phyloP scores from a whole-genome alignment of 2,113 vertebrate genomes.

The Oceanites oceanicus region DNA sequence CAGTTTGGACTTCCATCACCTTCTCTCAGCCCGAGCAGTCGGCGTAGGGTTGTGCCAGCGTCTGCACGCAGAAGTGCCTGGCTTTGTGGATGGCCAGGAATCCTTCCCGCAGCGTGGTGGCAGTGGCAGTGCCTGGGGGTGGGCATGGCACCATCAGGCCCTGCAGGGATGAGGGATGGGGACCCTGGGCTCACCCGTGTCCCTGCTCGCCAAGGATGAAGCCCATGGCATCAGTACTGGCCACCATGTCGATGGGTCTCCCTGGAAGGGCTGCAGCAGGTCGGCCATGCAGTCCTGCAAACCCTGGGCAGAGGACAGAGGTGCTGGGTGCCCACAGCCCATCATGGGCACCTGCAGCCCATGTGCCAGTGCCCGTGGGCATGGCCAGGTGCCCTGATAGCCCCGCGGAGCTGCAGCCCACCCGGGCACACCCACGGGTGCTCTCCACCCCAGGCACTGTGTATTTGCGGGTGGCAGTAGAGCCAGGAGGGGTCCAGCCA shows the following conservation, averaged over 20 bases:
- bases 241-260: constrained; percentile 82
- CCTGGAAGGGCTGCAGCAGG: constrained; percentile 80
- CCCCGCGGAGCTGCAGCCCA: background rate
- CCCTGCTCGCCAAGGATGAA: constrained; percentile 82
- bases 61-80: constrained; percentile 82
- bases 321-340: background rate
- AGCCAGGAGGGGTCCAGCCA: constrained; percentile 91
- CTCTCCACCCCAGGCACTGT: fast-evolving
- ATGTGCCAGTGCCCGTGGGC: fast-evolving
- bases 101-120: constrained; percentile 76
- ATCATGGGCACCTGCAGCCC: background rate
- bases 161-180: fast-evolving
- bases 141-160: constrained; percentile 73
- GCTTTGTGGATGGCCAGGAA: constrained; percentile 86
- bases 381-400: fast-evolving
- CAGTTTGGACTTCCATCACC: constrained; percentile 80
- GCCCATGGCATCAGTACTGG: constrained; percentile 89
- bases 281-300: constrained; percentile 83
- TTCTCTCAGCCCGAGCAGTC: constrained; percentile 83
- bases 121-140: constrained; percentile 72
- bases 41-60: constrained; percentile 67
- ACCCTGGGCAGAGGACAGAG: constrained; percentile 61
- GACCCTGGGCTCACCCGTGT: fast-evolving
- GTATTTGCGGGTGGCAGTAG: constrained; percentile 86
- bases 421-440: fast-evolving